Base-by-base conservation (phyloP, 2,113 vertebrate genomes). In the Rutilus rutilus region DNA sequence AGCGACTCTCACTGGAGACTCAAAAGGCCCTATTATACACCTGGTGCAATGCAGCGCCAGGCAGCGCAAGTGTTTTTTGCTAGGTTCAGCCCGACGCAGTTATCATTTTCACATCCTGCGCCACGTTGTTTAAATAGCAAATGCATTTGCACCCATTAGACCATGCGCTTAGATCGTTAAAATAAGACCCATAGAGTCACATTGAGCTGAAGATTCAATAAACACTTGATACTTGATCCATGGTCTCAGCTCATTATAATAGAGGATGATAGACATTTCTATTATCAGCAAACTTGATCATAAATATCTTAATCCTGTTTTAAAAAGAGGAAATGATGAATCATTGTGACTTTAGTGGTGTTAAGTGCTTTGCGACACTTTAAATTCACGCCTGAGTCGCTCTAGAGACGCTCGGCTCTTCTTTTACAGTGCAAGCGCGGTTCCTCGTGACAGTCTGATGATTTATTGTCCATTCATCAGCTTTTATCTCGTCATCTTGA, bases 401-500 rank as follows among this genome's bases (percentile, higher is more conserved):
- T 57, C 33, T 33, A 23, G 25, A 67, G 42, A 65, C 0, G 27
- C 57, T 54, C 21, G 8, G 6, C 47, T 57, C 25, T 76, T 30
- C 47, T 52, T 50, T 52, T 27, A 52, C 71, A 50, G 25, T 7
- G 0, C 75, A 74, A 67, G 25, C 2, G 14, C 25, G n/a, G 36
- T 30, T 82, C 52, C 36, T 82, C 27, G 11, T 75, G 71, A 77
- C 59, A 82, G 71, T 36, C 10, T 2, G 11, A 21, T 69, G 79
- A 69, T 83, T 33, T 27, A 83, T 86, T 50, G 50, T 45, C 36
- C 36, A 8, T 86, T 78, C n/a, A 39, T 73, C 73, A 54, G 27
- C 60, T 86, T 78, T 82, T 47, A 86, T 78, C 62, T 52, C 52
- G 19, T 78, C 80, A 87, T 77, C 73, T 33, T 45, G 33, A 86